Conservation (phyloP, 2,797 vertebrate species). For the Notamacropus eugenii region DNA sequence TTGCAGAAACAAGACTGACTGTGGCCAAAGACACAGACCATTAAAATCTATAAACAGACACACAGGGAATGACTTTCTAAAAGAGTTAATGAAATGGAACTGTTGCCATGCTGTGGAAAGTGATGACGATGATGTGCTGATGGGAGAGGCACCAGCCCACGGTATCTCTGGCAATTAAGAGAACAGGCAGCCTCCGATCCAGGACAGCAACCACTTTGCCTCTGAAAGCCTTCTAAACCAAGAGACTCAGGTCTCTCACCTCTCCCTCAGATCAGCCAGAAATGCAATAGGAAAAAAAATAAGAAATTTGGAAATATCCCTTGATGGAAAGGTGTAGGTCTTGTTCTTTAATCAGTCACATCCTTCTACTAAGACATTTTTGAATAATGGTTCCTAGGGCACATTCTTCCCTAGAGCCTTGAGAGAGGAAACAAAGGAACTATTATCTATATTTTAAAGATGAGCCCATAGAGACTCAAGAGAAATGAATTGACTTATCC, state of each 20-base stretch:
- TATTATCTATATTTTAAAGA: too few species aligned
- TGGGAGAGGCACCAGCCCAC: conserved; percentile 76
- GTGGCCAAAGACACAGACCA: conserved; percentile 78
- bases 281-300: conserved; percentile 47
- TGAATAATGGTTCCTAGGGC: not conserved
- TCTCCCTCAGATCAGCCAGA: conserved; percentile 62
- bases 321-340: not conserved
- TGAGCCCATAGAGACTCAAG: not conserved
- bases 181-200: conserved; percentile 74
- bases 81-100: conserved; percentile 81
- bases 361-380: not conserved
- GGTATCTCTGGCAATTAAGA: conserved; percentile 79
- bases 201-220: conserved; percentile 77
- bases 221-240: conserved; percentile 66
- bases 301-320: conserved; percentile 39
- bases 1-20: conserved; percentile 78
- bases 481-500: not conserved
- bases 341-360: not conserved
- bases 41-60: conserved; percentile 80
- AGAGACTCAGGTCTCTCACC: conserved; percentile 67
- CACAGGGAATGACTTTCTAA: conserved; percentile 75
- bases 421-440: not conserved
- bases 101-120: conserved; percentile 79
- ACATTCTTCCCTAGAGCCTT: not conserved
- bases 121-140: conserved; percentile 66